phyloP scores from a whole-genome alignment of 1,140 invertebrate species.

The Penaeus japonicus region DNA sequence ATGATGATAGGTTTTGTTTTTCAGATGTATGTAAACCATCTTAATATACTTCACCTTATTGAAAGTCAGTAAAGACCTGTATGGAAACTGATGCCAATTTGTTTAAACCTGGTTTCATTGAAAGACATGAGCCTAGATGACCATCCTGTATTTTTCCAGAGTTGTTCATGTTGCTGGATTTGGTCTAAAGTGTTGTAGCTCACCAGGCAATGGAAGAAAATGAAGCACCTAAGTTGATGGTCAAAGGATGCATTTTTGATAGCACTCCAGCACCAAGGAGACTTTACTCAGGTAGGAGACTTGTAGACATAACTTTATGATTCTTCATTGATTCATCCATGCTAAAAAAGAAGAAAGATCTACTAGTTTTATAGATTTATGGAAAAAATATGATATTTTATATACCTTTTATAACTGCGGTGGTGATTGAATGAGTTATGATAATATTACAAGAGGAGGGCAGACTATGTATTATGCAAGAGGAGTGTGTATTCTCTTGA shows the following conservation, averaged over 20 bases:
- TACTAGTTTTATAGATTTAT: no score
- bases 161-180: constrained; percentile 84
- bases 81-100: constrained; percentile 70
- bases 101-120: constrained; percentile 73
- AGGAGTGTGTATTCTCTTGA: neutral
- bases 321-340: neutral
- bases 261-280: constrained; percentile 75
- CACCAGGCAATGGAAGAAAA: constrained; percentile 66
- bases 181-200: constrained; percentile 76
- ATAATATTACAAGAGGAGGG: no score
- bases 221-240: constrained; percentile 67
- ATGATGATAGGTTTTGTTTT: neutral
- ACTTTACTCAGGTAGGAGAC: constrained; percentile 63
- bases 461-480: neutral
- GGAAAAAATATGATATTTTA: no score
- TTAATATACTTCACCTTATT: constrained; percentile 75
- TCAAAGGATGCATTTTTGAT: constrained; percentile 79
- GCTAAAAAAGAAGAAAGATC: neutral
- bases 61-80: constrained; percentile 74
- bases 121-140: constrained; percentile 71
- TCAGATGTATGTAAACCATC: constrained; percentile 73
- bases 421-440: no score
- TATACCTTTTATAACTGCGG: no score
- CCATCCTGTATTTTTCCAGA: constrained; percentile 79
- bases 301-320: no score